A percentile compares a stretch with the other conserved stretches of the same genome.
These are phyloP conservation scores for Numenius phaeopus DNA, from an alignment of 2,797 vertebrate species.

Conservation along the genomic window DNA sequence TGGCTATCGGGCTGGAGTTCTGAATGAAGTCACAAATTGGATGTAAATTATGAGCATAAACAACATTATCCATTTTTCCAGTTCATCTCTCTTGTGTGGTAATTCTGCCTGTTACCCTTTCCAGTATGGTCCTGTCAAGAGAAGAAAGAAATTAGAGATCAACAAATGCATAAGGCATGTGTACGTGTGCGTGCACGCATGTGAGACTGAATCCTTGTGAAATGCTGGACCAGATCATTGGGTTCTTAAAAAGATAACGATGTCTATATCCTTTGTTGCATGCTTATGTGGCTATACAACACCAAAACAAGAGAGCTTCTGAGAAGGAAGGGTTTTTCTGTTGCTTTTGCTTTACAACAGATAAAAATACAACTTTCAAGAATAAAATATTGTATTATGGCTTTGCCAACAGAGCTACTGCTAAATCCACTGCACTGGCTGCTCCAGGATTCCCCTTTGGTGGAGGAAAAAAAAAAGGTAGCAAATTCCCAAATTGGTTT, in stretches of 20 bases:
- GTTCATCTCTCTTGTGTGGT: not conserved
- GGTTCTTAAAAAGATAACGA: not conserved
- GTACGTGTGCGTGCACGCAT: not conserved
- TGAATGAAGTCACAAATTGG: not conserved
- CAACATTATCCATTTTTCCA: constrained; percentile 15
- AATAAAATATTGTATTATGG: not conserved
- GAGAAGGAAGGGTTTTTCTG: not conserved
- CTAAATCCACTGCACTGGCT: not conserved
- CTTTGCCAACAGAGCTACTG: not conserved
- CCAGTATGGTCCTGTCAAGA: not conserved
- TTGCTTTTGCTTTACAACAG: not conserved
- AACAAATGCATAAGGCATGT: not conserved
- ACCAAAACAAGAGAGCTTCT: not conserved
- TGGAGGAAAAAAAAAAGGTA: not conserved
- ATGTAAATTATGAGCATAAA: constrained; percentile 20
- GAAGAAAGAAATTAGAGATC: constrained; percentile 6
- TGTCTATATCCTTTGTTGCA: not conserved
- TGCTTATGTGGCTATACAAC: not conserved
- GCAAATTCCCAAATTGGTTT: not conserved
- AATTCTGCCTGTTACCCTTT: constrained; percentile 9
- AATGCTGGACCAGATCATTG: not conserved
- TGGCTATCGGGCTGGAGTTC: not conserved
- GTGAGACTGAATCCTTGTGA: not conserved
- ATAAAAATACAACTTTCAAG: not conserved
- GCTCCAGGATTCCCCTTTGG: not conserved